These are phyloP conservation scores for Volucella zonaria DNA, from an alignment of 2,888 invertebrate genomes.

Conservation along the genomic window DNA sequence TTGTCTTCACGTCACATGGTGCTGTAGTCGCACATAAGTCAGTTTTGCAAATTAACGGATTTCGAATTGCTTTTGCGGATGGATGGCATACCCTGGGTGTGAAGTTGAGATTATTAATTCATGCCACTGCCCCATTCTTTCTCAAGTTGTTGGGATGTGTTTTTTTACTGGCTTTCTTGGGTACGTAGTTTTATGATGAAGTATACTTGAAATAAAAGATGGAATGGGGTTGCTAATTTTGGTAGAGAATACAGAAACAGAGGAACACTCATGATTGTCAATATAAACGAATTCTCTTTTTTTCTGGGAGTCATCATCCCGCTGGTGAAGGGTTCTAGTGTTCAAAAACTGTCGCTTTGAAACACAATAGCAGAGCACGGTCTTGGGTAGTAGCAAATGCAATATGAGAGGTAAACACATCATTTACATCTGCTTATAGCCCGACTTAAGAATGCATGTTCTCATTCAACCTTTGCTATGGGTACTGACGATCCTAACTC, in stretches of 20 bases:
- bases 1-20: not conserved
- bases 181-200: not conserved
- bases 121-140: not conserved
- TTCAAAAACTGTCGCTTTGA: too few species aligned
- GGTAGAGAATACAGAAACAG: not conserved
- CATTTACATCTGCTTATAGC: too few species aligned
- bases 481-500: too few species aligned
- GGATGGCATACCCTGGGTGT: not conserved
- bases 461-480: too few species aligned
- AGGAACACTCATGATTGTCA: too few species aligned
- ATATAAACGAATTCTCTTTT: too few species aligned
- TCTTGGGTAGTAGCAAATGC: too few species aligned
- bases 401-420: too few species aligned
- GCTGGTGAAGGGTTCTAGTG: too few species aligned
- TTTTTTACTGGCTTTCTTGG: constrained; percentile 7
- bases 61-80: constrained; percentile 20
- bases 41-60: constrained; percentile 55
- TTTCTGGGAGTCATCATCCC: too few species aligned
- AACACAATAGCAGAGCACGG: too few species aligned
- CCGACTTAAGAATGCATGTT: too few species aligned
- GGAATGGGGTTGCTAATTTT: constrained; percentile 24
- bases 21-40: not conserved
- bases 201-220: constrained; percentile 18
- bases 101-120: constrained; percentile 50
- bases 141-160: not conserved